phyloP scores from a whole-genome alignment of 2,797 vertebrate genomes.

The Limosa lapponica region DNA sequence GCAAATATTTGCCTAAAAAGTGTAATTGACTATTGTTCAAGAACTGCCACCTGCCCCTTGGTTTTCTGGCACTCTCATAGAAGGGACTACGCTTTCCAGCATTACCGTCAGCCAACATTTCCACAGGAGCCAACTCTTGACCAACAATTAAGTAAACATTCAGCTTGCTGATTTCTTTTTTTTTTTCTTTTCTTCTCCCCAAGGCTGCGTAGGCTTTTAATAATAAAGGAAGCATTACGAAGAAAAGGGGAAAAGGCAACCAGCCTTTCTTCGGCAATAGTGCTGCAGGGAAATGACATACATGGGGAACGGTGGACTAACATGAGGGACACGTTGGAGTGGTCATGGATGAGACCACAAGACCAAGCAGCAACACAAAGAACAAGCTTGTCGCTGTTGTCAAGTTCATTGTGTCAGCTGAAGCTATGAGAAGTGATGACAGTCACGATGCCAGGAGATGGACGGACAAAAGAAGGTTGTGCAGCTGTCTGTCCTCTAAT shows the following conservation, averaged over 20 bases:
- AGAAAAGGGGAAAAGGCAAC: not conserved
- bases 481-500: slow-evolving; percentile 61
- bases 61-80: not conserved
- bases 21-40: slow-evolving; percentile 43
- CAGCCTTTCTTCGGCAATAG: not conserved
- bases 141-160: slow-evolving; percentile 53
- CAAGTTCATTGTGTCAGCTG: slow-evolving; percentile 4
- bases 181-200: not conserved
- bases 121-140: slow-evolving; percentile 14
- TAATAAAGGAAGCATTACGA: slow-evolving; percentile 3
- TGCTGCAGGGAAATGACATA: accelerated
- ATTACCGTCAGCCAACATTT: not conserved
- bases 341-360: not conserved
- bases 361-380: not conserved
- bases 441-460: slow-evolving; percentile 13
- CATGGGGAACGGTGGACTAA: not conserved
- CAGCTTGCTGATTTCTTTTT: not conserved
- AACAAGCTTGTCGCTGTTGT: not conserved
- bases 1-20: slow-evolving; percentile 50
- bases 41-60: slow-evolving; percentile 45
- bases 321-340: not conserved
- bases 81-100: not conserved
- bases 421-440: slow-evolving; percentile 3
- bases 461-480: slow-evolving; percentile 18
- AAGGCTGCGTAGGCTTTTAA: not conserved